phyloP scores from a whole-genome alignment of 2,888 invertebrate species.

The Syrphus vitripennis region DNA sequence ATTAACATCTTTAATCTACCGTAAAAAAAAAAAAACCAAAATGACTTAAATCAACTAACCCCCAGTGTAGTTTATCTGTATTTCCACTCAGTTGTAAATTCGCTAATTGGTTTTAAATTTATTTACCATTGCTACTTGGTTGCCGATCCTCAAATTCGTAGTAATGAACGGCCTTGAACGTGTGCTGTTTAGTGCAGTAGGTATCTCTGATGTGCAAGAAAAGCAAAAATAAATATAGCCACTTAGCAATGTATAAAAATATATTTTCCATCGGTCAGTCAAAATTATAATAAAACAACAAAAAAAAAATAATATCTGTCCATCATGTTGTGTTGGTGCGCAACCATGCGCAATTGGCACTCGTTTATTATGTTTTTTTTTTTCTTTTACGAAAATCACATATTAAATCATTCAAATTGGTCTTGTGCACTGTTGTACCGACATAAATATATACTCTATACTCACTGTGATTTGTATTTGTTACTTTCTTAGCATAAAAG shows the following conservation, averaged over 20 bases:
- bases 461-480: conserved; percentile 21
- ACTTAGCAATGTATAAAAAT: conserved; percentile 9
- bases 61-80: background rate
- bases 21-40: background rate
- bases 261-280: background rate
- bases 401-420: conserved; percentile 23
- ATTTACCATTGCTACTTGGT: conserved; percentile 1
- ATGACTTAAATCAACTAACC: background rate
- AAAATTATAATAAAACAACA: background rate
- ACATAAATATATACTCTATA: background rate
- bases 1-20: no score
- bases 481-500: background rate
- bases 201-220: conserved; percentile 9
- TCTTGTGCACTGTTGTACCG: background rate
- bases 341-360: background rate
- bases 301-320: background rate
- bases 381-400: background rate
- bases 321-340: background rate
- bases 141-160: conserved; percentile 10
- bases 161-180: conserved; percentile 59
- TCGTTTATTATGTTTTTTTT: background rate
- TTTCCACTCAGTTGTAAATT: conserved; percentile 12
- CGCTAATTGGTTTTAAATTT: conserved; percentile 60
- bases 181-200: background rate
- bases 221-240: background rate